phyloP scores from a whole-genome alignment of 2,113 vertebrate species.

The Monopterus albus region DNA sequence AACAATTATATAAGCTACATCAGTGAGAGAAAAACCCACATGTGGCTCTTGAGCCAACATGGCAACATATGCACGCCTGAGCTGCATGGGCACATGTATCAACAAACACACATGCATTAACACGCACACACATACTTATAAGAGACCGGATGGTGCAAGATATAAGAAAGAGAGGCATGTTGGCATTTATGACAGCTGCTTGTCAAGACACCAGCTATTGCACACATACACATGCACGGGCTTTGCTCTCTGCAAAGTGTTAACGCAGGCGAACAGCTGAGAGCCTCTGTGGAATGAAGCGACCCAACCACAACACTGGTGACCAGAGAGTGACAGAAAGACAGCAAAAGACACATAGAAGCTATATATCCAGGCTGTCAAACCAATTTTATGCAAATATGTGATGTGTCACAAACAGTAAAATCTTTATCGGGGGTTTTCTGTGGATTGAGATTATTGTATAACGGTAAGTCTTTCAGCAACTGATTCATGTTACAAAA shows the following conservation, averaged over 20 bases:
- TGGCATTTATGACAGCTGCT: conserved; percentile 78
- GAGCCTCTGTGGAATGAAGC: conserved; percentile 56
- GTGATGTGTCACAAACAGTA: background rate
- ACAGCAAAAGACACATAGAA: background rate
- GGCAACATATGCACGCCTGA: conserved; percentile 36
- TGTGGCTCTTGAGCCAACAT: conserved; percentile 29
- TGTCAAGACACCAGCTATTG: conserved; percentile 56
- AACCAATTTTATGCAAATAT: background rate
- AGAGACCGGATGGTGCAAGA: conserved; percentile 51
- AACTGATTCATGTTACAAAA: conserved; percentile 2
- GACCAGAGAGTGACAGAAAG: conserved; percentile 23
- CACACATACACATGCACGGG: background rate
- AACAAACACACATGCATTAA: conserved; percentile 23
- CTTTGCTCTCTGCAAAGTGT: conserved; percentile 57
- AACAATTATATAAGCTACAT: background rate
- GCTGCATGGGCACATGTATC: conserved; percentile 17
- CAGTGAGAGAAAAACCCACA: conserved; percentile 20
- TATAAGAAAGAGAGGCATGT: conserved; percentile 59
- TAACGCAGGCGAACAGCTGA: conserved; percentile 76
- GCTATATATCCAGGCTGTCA: background rate
- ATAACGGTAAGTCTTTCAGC: background rate
- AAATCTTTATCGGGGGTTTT: background rate
- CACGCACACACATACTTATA: conserved; percentile 24
- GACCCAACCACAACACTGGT: conserved; percentile 41
- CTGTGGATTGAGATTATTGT: background rate